These are phyloP conservation scores for Hyphantria cunea DNA, from an alignment of 1,140 invertebrate species.

Conservation along the genomic window DNA sequence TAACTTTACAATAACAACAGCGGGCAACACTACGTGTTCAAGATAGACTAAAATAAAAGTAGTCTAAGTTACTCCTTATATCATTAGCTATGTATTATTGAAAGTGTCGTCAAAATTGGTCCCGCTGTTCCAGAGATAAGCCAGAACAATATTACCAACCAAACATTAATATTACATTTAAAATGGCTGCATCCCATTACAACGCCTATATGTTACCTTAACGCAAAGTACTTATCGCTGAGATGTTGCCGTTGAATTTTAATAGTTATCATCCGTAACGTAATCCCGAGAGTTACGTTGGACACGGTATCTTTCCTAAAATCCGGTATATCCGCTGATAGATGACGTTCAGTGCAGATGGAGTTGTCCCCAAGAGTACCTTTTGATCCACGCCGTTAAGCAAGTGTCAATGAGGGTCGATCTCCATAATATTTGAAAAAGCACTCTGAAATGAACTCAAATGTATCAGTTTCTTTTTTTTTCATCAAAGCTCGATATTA, in stretches of 20 bases:
- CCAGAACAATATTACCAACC: too few relatives aligned
- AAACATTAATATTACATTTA: too few relatives aligned
- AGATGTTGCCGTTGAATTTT: conserved; percentile 21
- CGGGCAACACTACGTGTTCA: too few relatives aligned
- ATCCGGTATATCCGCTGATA: conserved; percentile 61
- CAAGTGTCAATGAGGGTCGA: conserved; percentile 66
- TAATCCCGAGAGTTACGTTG: conserved; percentile 61
- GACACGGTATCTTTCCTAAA: conserved; percentile 59
- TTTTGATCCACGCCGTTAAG: conserved; percentile 68
- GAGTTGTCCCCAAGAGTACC: conserved; percentile 68
- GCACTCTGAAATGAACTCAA: conserved; percentile 33
- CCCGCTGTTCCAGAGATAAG: too few relatives aligned
- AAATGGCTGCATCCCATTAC: too few relatives aligned
- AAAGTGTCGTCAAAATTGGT: too few relatives aligned
- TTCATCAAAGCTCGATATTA: background rate
- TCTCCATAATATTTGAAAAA: conserved; percentile 58
- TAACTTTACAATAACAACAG: too few relatives aligned
- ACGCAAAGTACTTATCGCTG: too few relatives aligned
- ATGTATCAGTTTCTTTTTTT: conserved; percentile 5
- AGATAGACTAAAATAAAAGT: too few relatives aligned
- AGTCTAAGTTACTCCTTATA: too few relatives aligned
- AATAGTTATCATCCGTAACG: conserved; percentile 36
- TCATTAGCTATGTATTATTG: too few relatives aligned
- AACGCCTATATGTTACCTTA: too few relatives aligned
- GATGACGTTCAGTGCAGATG: conserved; percentile 70